Evolutionary conservation across 2,888 invertebrate genomes (phyloP).

Genomic region (Trichopria drosophilae): DNA sequence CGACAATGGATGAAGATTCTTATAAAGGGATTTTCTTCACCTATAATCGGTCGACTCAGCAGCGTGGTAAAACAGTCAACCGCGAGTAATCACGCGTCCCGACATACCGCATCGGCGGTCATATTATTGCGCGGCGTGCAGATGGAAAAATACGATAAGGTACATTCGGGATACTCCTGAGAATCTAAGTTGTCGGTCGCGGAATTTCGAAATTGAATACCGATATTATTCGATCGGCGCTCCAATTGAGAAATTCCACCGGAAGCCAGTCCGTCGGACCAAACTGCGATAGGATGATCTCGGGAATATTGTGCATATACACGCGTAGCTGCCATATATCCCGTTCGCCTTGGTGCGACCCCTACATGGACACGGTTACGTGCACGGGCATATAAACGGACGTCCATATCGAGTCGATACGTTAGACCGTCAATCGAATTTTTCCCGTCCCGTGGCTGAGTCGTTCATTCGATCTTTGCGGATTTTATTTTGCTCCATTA

Average conservation of each 20-base stretch:
- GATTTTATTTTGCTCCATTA: conserved; percentile 44
- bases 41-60: no score
- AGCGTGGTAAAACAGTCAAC: no score
- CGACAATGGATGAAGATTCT: no score
- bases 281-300: background rate
- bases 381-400: no score
- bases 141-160: no score
- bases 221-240: conserved; percentile 30
- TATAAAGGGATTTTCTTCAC: no score
- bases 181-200: no score
- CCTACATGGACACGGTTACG: background rate
- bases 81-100: no score
- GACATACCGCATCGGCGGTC: no score
- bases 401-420: conserved; percentile 3
- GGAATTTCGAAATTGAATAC: conserved; percentile 32
- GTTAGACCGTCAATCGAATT: background rate
- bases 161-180: no score
- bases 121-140: no score
- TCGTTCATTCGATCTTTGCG: conserved; percentile 27
- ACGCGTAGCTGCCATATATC: background rate
- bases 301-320: no score
- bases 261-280: background rate
- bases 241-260: conserved; percentile 30
- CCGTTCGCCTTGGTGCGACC: background rate
- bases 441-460: background rate